Evolutionary conservation across 2,113 vertebrate genomes (phyloP).

Genomic region (Paracanthobrama guichenoti): DNA sequence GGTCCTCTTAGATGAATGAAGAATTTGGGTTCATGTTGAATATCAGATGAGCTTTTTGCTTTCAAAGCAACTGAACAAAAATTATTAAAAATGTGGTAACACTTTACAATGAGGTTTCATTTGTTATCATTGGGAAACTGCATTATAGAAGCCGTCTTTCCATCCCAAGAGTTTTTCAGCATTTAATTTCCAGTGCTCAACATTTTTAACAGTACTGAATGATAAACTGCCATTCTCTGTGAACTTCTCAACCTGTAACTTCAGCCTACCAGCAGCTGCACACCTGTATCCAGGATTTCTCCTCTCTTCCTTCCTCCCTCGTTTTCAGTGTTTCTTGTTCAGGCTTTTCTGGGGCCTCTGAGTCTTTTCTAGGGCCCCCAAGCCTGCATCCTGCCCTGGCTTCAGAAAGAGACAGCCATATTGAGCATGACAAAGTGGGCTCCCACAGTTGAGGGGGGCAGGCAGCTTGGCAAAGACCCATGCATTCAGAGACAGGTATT

Average conservation of each 20-base stretch:
- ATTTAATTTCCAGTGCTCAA: background rate
- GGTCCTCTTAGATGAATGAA: background rate
- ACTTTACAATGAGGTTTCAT: too few relatives aligned
- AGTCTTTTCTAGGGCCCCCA: conserved; percentile 20
- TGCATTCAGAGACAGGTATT: conserved; percentile 63
- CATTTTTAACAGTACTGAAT: conserved; percentile 52
- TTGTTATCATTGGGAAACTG: too few relatives aligned
- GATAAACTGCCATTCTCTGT: conserved; percentile 46
- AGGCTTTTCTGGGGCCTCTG: conserved; percentile 34
- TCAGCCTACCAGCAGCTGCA: conserved; percentile 76
- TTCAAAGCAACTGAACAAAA: conserved; percentile 17
- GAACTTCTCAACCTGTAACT: conserved; percentile 74
- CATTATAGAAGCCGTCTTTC: conserved; percentile 28
- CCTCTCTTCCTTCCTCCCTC: background rate
- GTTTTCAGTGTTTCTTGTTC: conserved; percentile 41
- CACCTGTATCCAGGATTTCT: conserved; percentile 70
- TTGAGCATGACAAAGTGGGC: conserved; percentile 57
- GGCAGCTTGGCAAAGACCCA: conserved; percentile 39
- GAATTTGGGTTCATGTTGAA: conserved; percentile 22
- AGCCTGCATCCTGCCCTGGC: conserved; percentile 54
- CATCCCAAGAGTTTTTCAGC: conserved; percentile 19
- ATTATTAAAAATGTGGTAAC: background rate
- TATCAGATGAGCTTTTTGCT: conserved; percentile 9
- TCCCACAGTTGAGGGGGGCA: conserved; percentile 33
- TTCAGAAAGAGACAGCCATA: conserved; percentile 57